Evolutionary conservation across 1,140 invertebrate species (phyloP).

Genomic region (Drosophila bifasciata): DNA sequence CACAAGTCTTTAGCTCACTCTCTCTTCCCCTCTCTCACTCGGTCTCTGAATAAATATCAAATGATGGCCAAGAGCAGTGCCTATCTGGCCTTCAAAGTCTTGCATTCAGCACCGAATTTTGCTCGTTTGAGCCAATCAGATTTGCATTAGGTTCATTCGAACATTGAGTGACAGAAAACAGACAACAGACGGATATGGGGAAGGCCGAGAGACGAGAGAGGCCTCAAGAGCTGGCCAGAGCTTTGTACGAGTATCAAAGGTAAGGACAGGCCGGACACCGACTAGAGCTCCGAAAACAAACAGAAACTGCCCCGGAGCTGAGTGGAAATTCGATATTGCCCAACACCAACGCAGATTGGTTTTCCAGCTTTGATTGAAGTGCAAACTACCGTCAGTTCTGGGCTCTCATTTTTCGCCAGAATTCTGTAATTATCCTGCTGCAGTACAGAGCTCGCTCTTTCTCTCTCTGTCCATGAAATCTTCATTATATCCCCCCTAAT

Average conservation of each 20-base stretch:
- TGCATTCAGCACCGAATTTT: constrained; percentile 12
- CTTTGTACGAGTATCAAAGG: background rate
- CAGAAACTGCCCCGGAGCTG: background rate
- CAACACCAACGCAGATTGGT: background rate
- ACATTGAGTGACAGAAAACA: constrained; percentile 2
- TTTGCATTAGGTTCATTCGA: constrained; percentile 15
- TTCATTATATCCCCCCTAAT: no score
- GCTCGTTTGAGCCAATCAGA: constrained; percentile 22
- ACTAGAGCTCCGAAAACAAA: background rate
- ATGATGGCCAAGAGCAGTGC: background rate
- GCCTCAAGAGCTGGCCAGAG: no score
- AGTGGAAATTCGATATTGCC: constrained; percentile 1
- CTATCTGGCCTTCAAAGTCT: background rate
- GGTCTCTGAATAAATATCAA: background rate
- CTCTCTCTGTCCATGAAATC: no score
- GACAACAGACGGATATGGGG: background rate
- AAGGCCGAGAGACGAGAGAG: background rate
- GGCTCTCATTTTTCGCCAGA: no score
- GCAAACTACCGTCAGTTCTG: no score
- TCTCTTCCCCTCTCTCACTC: no score
- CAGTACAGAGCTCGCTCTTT: no score
- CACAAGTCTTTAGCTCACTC: background rate
- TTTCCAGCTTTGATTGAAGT: no score
- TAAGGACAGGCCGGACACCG: background rate
- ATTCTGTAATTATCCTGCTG: no score